Base-by-base conservation (phyloP, 2,797 vertebrate species). In the Protosalanx chinensis region DNA sequence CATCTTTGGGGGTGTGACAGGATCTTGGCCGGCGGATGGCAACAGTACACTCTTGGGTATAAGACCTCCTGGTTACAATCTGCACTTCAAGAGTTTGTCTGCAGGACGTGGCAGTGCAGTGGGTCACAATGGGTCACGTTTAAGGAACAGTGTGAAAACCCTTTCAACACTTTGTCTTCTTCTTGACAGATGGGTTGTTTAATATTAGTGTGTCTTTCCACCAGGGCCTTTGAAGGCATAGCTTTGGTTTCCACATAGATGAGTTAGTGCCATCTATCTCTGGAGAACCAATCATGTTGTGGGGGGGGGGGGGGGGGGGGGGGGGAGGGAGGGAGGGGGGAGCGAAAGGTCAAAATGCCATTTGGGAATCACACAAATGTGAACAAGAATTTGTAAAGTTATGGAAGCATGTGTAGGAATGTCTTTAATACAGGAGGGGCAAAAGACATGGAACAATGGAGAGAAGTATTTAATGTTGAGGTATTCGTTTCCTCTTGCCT, bases 111-210 rank as follows among this genome's bases (percentile, higher is more conserved):
- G 77, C n/a, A 23, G 74, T 51, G 68, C 64, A 85, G 67, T 70
- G 60, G 72, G 33, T 72, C 72, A 68, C 71, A 73, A 73, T 46
- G 41, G 20, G 8, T 8, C 74, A 73, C 18, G 59, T 16, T 29
- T 66, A 69, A 80, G 82, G 56, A 72, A 33, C 53, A 70, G 76
- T 72, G 57, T 18, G 8, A 46, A 75, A 59, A 35, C 58, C 70
- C 72, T 89, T 87, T 86, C 85, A 86, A 76, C 84, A 81, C 81
- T n/a, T 84, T 88, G 81, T 85, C 82, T 70, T 33, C 76, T 86
- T 89, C 76, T 69, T 86, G 83, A 86, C 81, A 82, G 78, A 84
- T 84, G 80, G 76, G 74, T 77, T 84, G 77, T 85, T 83, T 77
- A 75, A 69, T 66, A 70, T 73, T 77, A 64, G 64, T 72, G 67